A percentile compares a stretch with the other conserved stretches of the same genome.
phyloP scores from a whole-genome alignment of 2,797 vertebrate species.

The Rhinophrynus dorsalis region DNA sequence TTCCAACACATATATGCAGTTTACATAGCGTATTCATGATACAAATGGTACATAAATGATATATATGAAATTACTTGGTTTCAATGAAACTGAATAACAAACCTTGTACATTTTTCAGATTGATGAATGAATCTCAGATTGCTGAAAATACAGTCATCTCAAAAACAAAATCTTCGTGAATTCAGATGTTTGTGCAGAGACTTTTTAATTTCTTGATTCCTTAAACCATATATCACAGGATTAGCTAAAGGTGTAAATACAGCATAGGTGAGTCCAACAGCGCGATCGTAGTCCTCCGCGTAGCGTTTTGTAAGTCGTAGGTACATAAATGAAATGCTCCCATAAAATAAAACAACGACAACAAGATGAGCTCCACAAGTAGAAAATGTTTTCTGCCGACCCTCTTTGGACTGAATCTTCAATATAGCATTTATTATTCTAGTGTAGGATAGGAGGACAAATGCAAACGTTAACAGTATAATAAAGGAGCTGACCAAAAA shows the following conservation, averaged over 20 bases:
- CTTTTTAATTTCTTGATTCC: conserved; percentile 61
- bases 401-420: conserved; percentile 55
- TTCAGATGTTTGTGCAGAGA: conserved; percentile 41
- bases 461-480: conserved; percentile 62
- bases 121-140: too few species aligned
- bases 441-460: conserved; percentile 68
- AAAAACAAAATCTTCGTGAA: background rate
- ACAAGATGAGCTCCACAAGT: conserved; percentile 73
- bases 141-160: too few species aligned
- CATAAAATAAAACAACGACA: conserved; percentile 66
- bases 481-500: conserved; percentile 60
- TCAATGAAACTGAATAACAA: too few species aligned
- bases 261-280: conserved; percentile 50
- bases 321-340: conserved; percentile 58
- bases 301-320: conserved; percentile 57
- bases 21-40: too few species aligned
- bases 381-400: conserved; percentile 67
- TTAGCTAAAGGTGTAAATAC: conserved; percentile 72
- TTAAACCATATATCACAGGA: conserved; percentile 71
- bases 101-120: too few species aligned
- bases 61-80: too few species aligned
- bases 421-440: conserved; percentile 61
- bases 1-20: too few species aligned
- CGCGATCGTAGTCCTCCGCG: conserved; percentile 54
- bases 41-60: too few species aligned